phyloP scores from a whole-genome alignment of 2,113 vertebrate species.

The Pontoporia blainvillei region DNA sequence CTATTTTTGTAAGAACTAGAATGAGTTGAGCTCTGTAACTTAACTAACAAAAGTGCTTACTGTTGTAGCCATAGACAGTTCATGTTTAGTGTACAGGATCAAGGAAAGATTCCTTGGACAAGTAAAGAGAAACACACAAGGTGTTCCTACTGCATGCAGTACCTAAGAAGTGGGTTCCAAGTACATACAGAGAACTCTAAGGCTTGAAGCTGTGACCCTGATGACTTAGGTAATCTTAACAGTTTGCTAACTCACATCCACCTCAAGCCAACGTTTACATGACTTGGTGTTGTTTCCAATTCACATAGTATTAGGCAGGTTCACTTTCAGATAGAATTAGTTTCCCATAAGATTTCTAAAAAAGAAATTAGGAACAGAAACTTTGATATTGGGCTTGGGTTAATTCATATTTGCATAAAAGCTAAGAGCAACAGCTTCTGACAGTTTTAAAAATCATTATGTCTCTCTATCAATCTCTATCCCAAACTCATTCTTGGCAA shows the following conservation, averaged over 20 bases:
- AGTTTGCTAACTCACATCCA: not conserved
- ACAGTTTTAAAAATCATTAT: not conserved
- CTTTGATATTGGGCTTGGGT: not conserved
- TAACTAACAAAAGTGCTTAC: not conserved
- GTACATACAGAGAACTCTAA: not conserved
- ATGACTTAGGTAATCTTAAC: not conserved
- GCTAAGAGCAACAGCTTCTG: not conserved
- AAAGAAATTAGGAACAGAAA: not conserved
- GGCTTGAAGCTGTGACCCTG: not conserved
- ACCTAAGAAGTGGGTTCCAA: not conserved
- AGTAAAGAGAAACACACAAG: not conserved
- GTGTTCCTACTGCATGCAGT: not conserved
- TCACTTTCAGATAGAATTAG: not conserved
- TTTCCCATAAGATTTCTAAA: not conserved
- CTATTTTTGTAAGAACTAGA: not conserved
- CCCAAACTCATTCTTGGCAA: not conserved
- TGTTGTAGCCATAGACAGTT: not conserved
- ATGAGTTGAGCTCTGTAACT: not conserved
- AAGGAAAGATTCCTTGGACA: not conserved
- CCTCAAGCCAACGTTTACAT: not conserved
- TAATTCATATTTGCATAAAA: constrained; percentile 9
- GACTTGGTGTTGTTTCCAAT: not conserved
- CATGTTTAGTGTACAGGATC: not conserved
- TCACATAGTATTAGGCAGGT: not conserved
- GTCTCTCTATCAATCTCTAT: not conserved